Percentiles rank a stretch among this genome's conserved stretches.
Evolutionary conservation across 2,888 invertebrate species (phyloP).

Genomic region (Tryphoninae sp.): DNA sequence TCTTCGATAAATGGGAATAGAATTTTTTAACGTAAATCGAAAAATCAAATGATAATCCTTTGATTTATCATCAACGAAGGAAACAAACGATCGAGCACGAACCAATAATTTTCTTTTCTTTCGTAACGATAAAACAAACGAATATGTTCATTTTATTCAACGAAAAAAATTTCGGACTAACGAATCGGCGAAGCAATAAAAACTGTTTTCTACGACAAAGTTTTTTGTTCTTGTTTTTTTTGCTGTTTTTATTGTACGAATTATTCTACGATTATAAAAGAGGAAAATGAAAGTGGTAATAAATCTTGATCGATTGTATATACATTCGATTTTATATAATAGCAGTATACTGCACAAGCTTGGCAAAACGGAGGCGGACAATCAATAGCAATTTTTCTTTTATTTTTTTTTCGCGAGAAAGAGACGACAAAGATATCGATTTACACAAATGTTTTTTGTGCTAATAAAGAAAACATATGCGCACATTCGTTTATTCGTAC

Average conservation of each 20-base stretch:
- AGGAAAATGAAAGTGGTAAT: constrained; percentile 7
- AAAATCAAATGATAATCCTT: background rate
- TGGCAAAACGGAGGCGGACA: constrained; percentile 52
- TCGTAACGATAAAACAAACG: background rate
- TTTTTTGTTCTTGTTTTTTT: background rate
- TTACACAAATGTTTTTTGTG: constrained; percentile 21
- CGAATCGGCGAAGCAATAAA: constrained; percentile 33
- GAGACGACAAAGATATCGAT: constrained; percentile 2
- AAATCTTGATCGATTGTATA: constrained; percentile 12
- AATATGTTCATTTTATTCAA: constrained; percentile 2
- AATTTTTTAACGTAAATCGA: background rate
- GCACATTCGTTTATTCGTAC: background rate
- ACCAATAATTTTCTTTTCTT: background rate
- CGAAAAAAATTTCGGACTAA: constrained; percentile 25
- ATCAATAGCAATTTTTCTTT: constrained; percentile 39
- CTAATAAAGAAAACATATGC: background rate
- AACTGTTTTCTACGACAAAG: constrained; percentile 7
- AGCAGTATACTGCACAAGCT: constrained; percentile 28
- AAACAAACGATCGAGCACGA: background rate
- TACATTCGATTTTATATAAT: constrained; percentile 14
- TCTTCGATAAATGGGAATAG: background rate
- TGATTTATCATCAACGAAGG: background rate
- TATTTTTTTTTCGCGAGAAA: background rate
- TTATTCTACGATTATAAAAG: constrained; percentile 3
- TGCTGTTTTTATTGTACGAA: constrained; percentile 7